phyloP scores from a whole-genome alignment of 1,140 invertebrate genomes.

The Drosophila lacteicornis region DNA sequence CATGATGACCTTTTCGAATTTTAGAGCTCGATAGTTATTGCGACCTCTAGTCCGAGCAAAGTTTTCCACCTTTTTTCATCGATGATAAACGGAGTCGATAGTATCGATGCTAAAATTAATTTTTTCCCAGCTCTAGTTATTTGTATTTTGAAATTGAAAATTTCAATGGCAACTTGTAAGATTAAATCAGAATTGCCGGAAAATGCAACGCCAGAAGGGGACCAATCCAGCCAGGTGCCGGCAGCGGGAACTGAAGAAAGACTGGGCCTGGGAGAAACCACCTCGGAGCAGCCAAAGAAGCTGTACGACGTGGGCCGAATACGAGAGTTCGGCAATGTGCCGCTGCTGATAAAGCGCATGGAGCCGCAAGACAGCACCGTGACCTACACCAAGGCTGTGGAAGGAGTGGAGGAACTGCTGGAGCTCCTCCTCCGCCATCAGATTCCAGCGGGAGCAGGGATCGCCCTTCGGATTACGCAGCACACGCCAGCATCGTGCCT shows the following conservation, averaged over 20 bases:
- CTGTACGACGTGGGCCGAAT: conserved; percentile 54
- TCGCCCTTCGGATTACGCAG: conserved; percentile 58
- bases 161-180: conserved; percentile 25
- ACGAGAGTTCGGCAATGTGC: conserved; percentile 46
- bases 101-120: too few species aligned
- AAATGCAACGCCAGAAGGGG: not conserved
- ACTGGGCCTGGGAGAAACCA: not conserved
- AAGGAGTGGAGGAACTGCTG: conserved; percentile 34
- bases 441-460: conserved; percentile 50
- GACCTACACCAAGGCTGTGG: conserved; percentile 44
- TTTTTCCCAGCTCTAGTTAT: too few species aligned
- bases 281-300: conserved; percentile 6
- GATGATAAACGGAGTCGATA: too few species aligned
- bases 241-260: not conserved
- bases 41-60: too few species aligned
- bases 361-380: conserved; percentile 51
- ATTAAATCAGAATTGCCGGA: conserved; percentile 22
- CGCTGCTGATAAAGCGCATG: conserved; percentile 67
- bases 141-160: too few species aligned
- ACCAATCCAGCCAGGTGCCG: not conserved
- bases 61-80: too few species aligned
- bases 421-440: conserved; percentile 26
- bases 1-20: too few species aligned
- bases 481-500: conserved; percentile 69
- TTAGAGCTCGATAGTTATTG: too few species aligned